Evolutionary conservation across 2,888 invertebrate species (phyloP).

Genomic region (Rotaria macrura): DNA sequence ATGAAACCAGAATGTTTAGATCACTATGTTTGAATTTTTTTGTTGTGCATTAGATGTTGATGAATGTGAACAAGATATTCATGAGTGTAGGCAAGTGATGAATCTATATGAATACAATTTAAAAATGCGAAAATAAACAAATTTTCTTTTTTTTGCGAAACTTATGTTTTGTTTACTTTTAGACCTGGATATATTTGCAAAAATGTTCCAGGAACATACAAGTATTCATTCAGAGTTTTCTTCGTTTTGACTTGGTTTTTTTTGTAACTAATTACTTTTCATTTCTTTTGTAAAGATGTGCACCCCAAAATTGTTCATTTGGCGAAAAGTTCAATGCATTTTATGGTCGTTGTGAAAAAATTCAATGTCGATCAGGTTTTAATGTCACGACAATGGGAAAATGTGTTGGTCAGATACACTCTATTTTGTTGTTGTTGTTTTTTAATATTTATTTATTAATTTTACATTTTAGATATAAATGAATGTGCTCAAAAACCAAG

Average conservation of each 20-base stretch:
- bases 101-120: too few species aligned
- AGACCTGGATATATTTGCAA: constrained; percentile 30
- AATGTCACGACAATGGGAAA: constrained; percentile 2
- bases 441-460: neutral
- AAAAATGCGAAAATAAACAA: too few species aligned
- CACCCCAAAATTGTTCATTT: constrained; percentile 21
- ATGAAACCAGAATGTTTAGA: too few species aligned
- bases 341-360: constrained; percentile 31
- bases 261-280: neutral
- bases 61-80: constrained; percentile 24
- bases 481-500: constrained; percentile 28
- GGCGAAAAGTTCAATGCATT: constrained; percentile 25
- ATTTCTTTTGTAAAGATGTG: constrained; percentile 6
- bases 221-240: constrained; percentile 22
- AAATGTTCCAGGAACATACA: constrained; percentile 32
- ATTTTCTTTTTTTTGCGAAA: too few species aligned
- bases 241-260: too few species aligned
- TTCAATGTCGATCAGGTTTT: constrained; percentile 27
- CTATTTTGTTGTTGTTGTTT: neutral
- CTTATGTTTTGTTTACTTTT: neutral
- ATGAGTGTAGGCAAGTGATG: constrained; percentile 22
- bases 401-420: constrained; percentile 21
- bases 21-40: too few species aligned
- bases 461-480: constrained; percentile 18
- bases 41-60: neutral